phyloP scores from a whole-genome alignment of 2,113 vertebrate genomes.

The Apodemus speciosus region DNA sequence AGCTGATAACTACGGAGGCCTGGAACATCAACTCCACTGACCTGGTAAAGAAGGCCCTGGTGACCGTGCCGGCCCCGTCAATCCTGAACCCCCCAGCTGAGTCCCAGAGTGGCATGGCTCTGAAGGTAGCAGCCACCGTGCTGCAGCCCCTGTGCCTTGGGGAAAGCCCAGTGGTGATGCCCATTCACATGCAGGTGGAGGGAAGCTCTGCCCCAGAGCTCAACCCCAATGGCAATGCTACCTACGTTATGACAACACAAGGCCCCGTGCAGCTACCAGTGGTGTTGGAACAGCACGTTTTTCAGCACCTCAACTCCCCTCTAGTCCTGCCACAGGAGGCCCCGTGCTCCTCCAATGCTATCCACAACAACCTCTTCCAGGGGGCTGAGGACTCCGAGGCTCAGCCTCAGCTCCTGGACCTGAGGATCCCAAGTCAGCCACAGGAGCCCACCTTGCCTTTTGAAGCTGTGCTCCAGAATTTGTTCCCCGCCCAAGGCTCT shows the following conservation, averaged over 20 bases:
- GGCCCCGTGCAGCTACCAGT: conserved; percentile 93
- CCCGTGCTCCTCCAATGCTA: conserved; percentile 85
- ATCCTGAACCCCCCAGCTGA: conserved; percentile 88
- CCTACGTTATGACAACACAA: conserved; percentile 94
- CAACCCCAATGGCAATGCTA: conserved; percentile 86
- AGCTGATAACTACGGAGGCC: conserved; percentile 88
- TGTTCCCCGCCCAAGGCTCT: conserved; percentile 90
- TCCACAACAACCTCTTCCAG: conserved; percentile 90
- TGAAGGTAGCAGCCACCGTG: conserved; percentile 95
- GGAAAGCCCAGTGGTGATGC: conserved; percentile 94
- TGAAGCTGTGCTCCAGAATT: conserved; percentile 94
- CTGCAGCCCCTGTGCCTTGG: conserved; percentile 97
- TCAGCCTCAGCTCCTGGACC: conserved; percentile 90
- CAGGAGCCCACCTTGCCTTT: conserved; percentile 93
- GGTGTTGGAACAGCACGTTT: conserved; percentile 95
- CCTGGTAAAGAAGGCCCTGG: conserved; percentile 91
- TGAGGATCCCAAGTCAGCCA: conserved; percentile 88
- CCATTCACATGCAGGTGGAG: conserved; percentile 95
- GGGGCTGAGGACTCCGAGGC: conserved; percentile 85
- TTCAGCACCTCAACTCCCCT: conserved; percentile 95
- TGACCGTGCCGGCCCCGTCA: conserved; percentile 87
- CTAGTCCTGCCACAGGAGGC: conserved; percentile 89
- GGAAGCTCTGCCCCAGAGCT: conserved; percentile 90
- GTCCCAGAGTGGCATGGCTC: conserved; percentile 90
- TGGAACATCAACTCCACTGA: conserved; percentile 89